Conservation (phyloP, 2,113 vertebrate genomes). For the Egretta garzetta region DNA sequence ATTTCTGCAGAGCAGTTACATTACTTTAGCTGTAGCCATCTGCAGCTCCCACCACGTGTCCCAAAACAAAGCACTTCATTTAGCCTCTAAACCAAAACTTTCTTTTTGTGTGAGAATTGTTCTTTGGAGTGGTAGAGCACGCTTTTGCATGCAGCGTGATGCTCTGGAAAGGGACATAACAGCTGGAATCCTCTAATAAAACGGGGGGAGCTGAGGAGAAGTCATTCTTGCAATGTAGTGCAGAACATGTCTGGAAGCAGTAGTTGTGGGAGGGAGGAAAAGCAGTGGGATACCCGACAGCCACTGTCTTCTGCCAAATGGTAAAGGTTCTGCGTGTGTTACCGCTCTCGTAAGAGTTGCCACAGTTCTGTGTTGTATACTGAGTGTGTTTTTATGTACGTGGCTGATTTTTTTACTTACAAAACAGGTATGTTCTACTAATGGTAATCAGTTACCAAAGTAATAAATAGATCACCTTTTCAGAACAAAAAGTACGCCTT, state of each 20-base stretch:
- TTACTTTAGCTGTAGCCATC: neutral
- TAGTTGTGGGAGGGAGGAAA: neutral
- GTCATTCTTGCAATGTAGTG: neutral
- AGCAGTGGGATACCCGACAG: neutral
- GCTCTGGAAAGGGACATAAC: neutral
- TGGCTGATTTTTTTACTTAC: neutral
- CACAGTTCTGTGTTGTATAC: neutral
- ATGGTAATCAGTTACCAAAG: neutral
- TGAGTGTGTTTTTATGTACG: neutral
- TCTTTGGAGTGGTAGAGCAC: rapidly evolving
- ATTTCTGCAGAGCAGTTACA: neutral
- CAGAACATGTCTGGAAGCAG: neutral
- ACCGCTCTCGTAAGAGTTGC: neutral
- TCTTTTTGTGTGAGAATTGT: neutral
- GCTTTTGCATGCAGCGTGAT: rapidly evolving
- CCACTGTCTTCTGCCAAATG: neutral
- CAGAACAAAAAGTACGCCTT: conserved; percentile 15
- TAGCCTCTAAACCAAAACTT: neutral
- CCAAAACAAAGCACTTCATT: neutral
- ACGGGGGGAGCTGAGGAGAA: neutral
- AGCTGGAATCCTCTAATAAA: neutral
- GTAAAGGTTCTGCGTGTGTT: neutral
- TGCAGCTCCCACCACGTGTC: neutral
- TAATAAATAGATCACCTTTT: neutral
- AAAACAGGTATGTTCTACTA: neutral